A percentile compares a stretch with the other conserved stretches of the same genome.
phyloP scores from a whole-genome alignment of 2,113 vertebrate species.

The Corythornis cristatus region DNA sequence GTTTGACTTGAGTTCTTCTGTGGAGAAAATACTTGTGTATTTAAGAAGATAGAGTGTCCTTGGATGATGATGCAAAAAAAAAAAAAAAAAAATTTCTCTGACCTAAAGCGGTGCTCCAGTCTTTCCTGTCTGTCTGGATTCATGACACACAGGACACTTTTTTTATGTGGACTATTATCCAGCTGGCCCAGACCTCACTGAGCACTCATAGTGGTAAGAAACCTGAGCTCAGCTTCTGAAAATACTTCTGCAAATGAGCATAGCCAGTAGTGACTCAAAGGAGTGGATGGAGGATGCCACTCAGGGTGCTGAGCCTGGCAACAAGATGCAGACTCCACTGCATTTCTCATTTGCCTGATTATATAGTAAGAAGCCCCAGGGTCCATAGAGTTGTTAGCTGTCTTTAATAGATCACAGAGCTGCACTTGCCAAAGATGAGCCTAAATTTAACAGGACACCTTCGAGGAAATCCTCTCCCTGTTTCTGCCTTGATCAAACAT shows the following conservation, averaged over 20 bases:
- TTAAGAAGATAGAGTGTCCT: not conserved
- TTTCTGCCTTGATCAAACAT: not conserved
- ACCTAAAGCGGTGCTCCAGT: not conserved
- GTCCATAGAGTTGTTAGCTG: not conserved
- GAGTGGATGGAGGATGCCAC: not conserved
- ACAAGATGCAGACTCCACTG: not conserved
- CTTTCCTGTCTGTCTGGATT: not conserved
- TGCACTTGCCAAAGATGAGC: not conserved
- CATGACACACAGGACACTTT: not conserved
- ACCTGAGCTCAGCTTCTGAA: not conserved
- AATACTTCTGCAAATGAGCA: not conserved
- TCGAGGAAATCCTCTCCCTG: not conserved
- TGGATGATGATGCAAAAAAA: not conserved
- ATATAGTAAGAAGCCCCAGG: not conserved
- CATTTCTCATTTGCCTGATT: not conserved
- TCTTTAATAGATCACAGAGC: not conserved
- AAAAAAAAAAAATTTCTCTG: not conserved
- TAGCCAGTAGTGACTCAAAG: not conserved
- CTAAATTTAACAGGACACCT: not conserved
- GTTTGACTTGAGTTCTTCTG: not conserved
- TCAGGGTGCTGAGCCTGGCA: not conserved
- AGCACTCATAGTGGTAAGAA: not conserved
- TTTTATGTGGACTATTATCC: not conserved
- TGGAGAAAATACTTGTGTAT: rapidly evolving
- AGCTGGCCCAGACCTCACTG: not conserved